These are phyloP conservation scores for Latrodectus elegans DNA, from an alignment of 2,888 invertebrate species.

Conservation along the genomic window DNA sequence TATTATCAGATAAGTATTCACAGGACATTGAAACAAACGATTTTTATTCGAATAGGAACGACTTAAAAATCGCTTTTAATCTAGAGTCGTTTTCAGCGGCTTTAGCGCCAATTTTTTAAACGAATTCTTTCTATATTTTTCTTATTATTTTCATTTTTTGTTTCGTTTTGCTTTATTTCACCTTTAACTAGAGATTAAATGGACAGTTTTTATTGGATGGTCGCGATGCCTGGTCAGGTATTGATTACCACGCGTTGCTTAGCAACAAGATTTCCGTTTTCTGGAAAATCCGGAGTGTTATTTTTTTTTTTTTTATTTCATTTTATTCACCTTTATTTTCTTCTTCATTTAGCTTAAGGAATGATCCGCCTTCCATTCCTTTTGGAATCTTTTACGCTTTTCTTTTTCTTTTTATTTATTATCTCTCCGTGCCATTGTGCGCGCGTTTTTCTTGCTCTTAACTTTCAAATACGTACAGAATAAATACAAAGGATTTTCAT, in stretches of 20 bases:
- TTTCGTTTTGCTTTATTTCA: conserved; percentile 50
- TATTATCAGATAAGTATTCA: background rate
- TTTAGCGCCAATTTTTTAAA: conserved; percentile 33
- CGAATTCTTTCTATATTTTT: conserved; percentile 7
- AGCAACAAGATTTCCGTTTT: conserved; percentile 54
- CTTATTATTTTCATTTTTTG: conserved; percentile 11
- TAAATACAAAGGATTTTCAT: background rate
- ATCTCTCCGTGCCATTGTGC: background rate
- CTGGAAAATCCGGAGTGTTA: conserved; percentile 51
- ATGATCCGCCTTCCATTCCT: background rate
- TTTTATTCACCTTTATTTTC: conserved; percentile 31
- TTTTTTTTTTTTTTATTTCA: conserved; percentile 35
- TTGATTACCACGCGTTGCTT: conserved; percentile 64
- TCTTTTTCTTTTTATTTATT: conserved; percentile 55
- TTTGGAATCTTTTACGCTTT: conserved; percentile 9
- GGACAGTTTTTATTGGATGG: conserved; percentile 67
- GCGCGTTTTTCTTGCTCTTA: background rate
- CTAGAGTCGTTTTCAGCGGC: conserved; percentile 23
- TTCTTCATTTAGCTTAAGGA: conserved; percentile 29
- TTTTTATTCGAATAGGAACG: background rate
- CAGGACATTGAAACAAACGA: background rate
- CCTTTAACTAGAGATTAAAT: conserved; percentile 65
- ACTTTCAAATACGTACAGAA: background rate
- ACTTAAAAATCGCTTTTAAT: conserved; percentile 45
- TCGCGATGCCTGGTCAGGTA: conserved; percentile 64